Base-by-base conservation (phyloP, 2,888 invertebrate genomes). In the Amphipoea oculea region DNA sequence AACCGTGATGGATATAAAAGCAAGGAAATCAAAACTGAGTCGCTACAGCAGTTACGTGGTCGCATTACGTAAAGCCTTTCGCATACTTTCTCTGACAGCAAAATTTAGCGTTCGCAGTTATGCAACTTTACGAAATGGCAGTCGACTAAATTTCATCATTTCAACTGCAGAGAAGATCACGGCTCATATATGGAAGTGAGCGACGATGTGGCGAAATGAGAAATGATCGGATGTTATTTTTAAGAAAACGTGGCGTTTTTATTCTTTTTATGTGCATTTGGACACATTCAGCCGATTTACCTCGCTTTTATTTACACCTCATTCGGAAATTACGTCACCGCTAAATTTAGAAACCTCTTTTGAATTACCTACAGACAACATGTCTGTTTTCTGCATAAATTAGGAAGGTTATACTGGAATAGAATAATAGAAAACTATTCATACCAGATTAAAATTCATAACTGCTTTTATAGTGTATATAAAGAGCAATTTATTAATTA, bases 51-150 rank as follows among this genome's bases (percentile, higher is more conserved):
- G 96, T 96, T 96, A 97, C 97, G 96, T 96, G 90, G 92, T 86
- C 81, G 74, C 89, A 85, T 97, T 97, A 96, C 95, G 95, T 96
- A 96, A 96, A 94, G 92, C 96, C 97, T 97, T 97, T 97, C 97
- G 96, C 94, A 94, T 95, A 96, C 97, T 97, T 97, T 97, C 97
- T 96, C 97, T 96, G 96, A 95, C 96, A 95, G 95, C 96, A 96
- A 96, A 97, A 96, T 96, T 97, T 96, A 96, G 96, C 96, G 95
- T 95, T 94, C 94, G 92, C 91, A 87, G 92, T 96, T 96, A 93
- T 93, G 95, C 94, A 94, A 96, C 92, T 88, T 90, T 92, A 94
- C 95, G 94, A 96, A 97, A 96, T 96, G 96, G 96, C 96, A 96
- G 94, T 91, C 94, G 94, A 94, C 95, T 94, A 95, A 96, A 96